Evolutionary conservation across 2,113 vertebrate species (phyloP).

Genomic region (Erythrocercus mccallii): DNA sequence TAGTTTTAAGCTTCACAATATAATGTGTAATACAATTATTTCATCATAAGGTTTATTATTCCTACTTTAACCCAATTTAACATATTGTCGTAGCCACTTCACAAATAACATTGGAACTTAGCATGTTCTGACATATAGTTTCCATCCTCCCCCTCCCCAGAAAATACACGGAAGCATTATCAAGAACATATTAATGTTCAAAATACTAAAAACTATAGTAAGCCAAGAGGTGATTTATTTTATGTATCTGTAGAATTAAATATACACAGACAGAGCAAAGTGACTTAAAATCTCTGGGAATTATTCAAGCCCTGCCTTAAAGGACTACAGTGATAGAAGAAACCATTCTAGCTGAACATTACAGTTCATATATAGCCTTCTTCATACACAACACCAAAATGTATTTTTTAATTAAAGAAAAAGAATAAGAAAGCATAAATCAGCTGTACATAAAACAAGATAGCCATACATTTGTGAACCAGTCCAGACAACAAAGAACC

Average conservation of each 20-base stretch:
- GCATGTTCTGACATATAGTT: not conserved
- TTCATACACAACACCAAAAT: not conserved
- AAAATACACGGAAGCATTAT: not conserved
- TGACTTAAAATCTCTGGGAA: not conserved
- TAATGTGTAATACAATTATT: not conserved
- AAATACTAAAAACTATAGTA: not conserved
- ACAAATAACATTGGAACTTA: not conserved
- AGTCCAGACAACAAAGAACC: not conserved
- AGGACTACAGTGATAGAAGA: not conserved
- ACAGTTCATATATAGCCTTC: not conserved
- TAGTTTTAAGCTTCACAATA: not conserved
- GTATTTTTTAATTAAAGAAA: not conserved
- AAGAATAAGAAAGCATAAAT: not conserved
- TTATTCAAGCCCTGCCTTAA: not conserved
- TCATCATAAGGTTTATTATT: not conserved
- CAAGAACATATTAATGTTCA: not conserved
- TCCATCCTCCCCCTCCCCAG: rapidly evolving
- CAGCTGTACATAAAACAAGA: not conserved
- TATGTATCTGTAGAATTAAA: not conserved
- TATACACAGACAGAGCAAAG: not conserved
- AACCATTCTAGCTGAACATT: not conserved
- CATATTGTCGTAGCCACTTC: not conserved
- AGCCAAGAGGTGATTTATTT: not conserved
- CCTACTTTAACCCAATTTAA: not conserved
- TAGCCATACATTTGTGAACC: not conserved